phyloP scores from a whole-genome alignment of 2,113 vertebrate genomes.

The Fulica atra region DNA sequence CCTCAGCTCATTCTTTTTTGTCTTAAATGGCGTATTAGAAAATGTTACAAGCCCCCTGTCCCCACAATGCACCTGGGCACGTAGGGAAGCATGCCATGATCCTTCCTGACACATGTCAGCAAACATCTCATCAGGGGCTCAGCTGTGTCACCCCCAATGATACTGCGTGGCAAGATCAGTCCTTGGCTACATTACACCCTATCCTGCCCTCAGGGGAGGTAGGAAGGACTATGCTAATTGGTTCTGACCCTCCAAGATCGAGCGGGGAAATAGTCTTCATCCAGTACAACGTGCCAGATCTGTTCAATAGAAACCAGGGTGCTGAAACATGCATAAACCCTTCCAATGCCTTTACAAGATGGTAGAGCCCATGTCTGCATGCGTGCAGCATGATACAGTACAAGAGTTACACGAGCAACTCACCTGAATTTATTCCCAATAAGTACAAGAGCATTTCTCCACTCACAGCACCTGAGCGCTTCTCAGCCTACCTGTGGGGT shows the following conservation, averaged over 20 bases:
- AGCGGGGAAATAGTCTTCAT: not conserved
- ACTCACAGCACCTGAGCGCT: not conserved
- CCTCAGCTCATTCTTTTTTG: slow-evolving; percentile 43
- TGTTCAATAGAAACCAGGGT: not conserved
- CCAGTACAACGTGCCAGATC: accelerated
- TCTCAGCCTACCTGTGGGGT: not conserved
- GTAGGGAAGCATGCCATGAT: slow-evolving; percentile 50
- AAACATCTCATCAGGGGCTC: slow-evolving; percentile 66
- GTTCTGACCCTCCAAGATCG: slow-evolving; percentile 17
- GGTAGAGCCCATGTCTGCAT: accelerated
- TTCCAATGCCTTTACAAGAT: not conserved
- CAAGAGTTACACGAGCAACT: not conserved
- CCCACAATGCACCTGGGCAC: slow-evolving; percentile 51
- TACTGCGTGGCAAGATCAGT: slow-evolving; percentile 39
- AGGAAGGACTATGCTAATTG: slow-evolving; percentile 47
- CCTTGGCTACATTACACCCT: slow-evolving; percentile 61
- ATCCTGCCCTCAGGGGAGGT: slow-evolving; percentile 10
- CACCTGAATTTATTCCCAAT: not conserved
- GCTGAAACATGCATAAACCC: accelerated
- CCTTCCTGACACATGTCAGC: slow-evolving; percentile 70
- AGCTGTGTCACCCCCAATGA: slow-evolving; percentile 67
- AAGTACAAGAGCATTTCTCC: not conserved
- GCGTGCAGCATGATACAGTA: accelerated
- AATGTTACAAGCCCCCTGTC: not conserved
- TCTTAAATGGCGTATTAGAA: slow-evolving; percentile 66